Conservation (phyloP, 2,113 vertebrate species). For the Lynx canadensis region DNA sequence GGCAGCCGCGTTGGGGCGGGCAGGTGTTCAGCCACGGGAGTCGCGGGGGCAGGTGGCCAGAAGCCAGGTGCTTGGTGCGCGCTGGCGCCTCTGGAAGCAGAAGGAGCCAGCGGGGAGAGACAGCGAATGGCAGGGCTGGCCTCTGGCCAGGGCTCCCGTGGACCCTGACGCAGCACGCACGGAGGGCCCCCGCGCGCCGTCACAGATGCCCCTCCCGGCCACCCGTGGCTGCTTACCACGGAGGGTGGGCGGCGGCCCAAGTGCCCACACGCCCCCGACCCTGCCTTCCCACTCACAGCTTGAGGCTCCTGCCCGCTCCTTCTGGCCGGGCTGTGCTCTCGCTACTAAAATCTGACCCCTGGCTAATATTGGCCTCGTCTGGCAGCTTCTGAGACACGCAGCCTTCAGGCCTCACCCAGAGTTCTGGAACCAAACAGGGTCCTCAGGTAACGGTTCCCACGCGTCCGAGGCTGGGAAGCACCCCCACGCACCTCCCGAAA, state of each 20-base stretch:
- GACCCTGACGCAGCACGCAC: background rate
- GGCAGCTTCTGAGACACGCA: background rate
- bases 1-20: background rate
- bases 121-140: background rate
- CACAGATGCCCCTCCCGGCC: background rate
- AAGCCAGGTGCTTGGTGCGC: background rate
- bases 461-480: fast-evolving
- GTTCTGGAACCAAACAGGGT: fast-evolving
- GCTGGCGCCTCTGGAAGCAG: background rate
- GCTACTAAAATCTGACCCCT: too few species aligned
- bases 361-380: background rate
- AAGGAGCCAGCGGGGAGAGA: background rate
- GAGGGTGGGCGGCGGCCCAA: too few species aligned
- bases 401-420: background rate
- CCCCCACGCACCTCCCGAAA: fast-evolving
- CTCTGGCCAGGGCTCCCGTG: background rate
- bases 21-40: background rate
- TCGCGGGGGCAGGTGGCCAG: background rate
- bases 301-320: background rate
- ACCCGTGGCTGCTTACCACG: too few species aligned
- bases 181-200: background rate
- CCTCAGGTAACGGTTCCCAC: background rate
- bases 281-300: background rate
- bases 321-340: background rate
- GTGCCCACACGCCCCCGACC: background rate